Evolutionary conservation across 2,797 vertebrate species (phyloP), one percentile per base, ranked within the genome.

Genomic region (Sebastes variabilis): DNA sequence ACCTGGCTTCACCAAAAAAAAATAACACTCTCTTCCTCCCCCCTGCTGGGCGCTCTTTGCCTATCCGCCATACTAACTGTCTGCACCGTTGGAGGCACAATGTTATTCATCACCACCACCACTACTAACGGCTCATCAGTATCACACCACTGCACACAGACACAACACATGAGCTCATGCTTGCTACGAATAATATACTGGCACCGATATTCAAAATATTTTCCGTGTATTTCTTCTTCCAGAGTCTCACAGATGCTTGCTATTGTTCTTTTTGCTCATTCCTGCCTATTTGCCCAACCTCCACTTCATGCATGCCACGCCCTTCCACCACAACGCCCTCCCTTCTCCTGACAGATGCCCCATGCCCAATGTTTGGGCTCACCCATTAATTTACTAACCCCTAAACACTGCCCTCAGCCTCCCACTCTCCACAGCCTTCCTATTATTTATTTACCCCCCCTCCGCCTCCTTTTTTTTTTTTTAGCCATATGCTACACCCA

Each of bases 331-430:
- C 88, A 79, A n/a, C 27, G 58, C 56, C 75, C 80, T 72, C 65
- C 78, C 76, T 72, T 67, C 58, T 61, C 65, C 68, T 52, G 80
- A 90, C 85, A 87, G 83, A 91, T 90, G 88, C 85, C 82, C 72
- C 4, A 0, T 84, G 81, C 69, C 68, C 79, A 62, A 27, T 61
- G 27, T 60, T 72, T 70, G 49, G 77, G 25, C 84, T 90, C 83
- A 80, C 84, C 86, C 89, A 89, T 86, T 91, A 30, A 93, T 92
- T 94, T 89, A 66, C 86, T 76, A 87, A 88, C 83, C 83, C 67
- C 62, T 72, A 82, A 89, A 76, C 81, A 73, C 80, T 83, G 79
- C 72, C 79, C 74, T 86, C 60, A 56, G 79, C 83, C 81, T 84
- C 71, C 64, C 34, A 54, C 77, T 82, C 62, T 75, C 71, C 54